Base-by-base conservation (phyloP, 2,888 invertebrate species). In the Patella pellucida region DNA sequence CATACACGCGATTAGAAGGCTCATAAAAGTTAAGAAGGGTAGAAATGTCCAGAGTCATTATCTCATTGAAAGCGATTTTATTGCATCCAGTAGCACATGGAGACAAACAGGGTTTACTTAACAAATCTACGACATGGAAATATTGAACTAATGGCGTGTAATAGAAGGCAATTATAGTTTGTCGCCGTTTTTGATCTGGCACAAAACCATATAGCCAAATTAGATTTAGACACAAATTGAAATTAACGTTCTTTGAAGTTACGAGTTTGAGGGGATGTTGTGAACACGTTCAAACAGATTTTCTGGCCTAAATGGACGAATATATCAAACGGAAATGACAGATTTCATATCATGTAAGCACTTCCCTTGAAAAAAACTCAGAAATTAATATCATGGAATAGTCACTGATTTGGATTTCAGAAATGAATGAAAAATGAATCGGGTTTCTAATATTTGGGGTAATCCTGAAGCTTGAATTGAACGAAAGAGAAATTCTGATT, bases 161-260 rank as follows among this genome's bases (percentile, higher is more conserved):
- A 62, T 62, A 19, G 62, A 62, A 62, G 62, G 62, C 62, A 62
- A 62, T 62, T 62, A 62, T 23, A 23, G 62, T 62, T 62, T 62
- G 62, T 62, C 62, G 19, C 62, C 62, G 62, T 62, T 62, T 62
- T 62, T 62, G 19, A 62, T 62, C 62, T 62, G 62, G 23, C 62
- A 23, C 62, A 62, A 19, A 23, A 62, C 62, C 62, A 62, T 62
- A 62, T 23, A 62, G 23, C 19, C 62, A 62, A 62, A 62, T 62
- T 62, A 62, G 62, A 62, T 62, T 62, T 62, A 62, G 62, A 23
- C 62, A 23, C 23, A 23, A 62, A 62, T 62, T 62, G 62, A 62
- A 62, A 62, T 62, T 62, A 62, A 62, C 23, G 62, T 62, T 62
- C 62, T 62, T 62, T 62, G 62, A 62, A 23, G 62, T 62, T 62